These are phyloP conservation scores for Tupiocoris notatus DNA, from an alignment of 2,888 invertebrate genomes.

Conservation along the genomic window DNA sequence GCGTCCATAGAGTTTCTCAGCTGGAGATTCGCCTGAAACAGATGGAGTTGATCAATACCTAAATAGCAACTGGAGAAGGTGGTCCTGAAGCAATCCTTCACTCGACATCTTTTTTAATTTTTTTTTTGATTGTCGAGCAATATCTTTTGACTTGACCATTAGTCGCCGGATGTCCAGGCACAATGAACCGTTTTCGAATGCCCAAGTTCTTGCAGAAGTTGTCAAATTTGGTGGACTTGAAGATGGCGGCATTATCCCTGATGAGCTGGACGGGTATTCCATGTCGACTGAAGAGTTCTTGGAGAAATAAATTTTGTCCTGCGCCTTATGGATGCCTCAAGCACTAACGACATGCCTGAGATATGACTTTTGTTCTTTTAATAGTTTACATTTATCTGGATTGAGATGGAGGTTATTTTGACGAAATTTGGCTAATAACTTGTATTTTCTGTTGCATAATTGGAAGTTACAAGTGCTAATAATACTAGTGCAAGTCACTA, in stretches of 20 bases:
- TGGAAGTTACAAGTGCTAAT: too few species aligned
- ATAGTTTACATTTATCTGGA: too few species aligned
- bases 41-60: not conserved
- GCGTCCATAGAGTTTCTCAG: slow-evolving; percentile 6
- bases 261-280: slow-evolving; percentile 28
- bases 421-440: too few species aligned
- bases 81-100: not conserved
- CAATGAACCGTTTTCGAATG: slow-evolving; percentile 31
- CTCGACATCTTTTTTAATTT: not conserved
- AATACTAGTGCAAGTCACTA: too few species aligned
- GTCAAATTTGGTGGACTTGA: slow-evolving; percentile 24
- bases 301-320: too few species aligned
- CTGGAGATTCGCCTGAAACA: not conserved
- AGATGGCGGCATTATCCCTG: slow-evolving; percentile 43
- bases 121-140: not conserved
- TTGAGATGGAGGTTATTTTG: too few species aligned
- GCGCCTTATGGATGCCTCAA: too few species aligned
- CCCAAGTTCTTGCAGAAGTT: not conserved
- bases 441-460: too few species aligned
- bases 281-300: slow-evolving; percentile 34
- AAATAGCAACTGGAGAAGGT: not conserved
- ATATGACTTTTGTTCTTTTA: too few species aligned
- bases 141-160: not conserved
- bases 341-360: too few species aligned
- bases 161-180: slow-evolving; percentile 2